Evolutionary conservation across 2,113 vertebrate species (phyloP), one percentile per base, ranked within the genome.

Genomic region (Microcebus murinus): DNA sequence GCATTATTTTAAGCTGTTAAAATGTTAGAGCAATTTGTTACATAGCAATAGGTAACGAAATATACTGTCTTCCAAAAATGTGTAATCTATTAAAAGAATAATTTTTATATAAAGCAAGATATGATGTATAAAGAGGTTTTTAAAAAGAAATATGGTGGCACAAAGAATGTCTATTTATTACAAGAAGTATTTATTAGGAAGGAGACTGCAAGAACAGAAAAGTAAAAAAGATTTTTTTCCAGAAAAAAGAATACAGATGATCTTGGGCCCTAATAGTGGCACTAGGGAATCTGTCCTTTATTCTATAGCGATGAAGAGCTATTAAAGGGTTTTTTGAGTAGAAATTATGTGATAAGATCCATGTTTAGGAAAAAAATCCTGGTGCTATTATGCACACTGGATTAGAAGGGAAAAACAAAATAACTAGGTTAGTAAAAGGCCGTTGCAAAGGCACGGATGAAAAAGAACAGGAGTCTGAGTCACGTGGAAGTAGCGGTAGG

Each of bases 71-170:
- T 63, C 45, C 73, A 55, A 87, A 90, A 82, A 15, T 39, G 2
- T 36, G 82, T 82, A 71, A 70, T 20, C 39, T 84, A 67, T 70
- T 82, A 76, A 95, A 93, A 61, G n/a, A 93, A 76, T 86, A 71
- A 50, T 48, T 90, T 81, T 82, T 70, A 70, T 70, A 71, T 18
- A 81, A 84, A 8, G 36, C 57, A 92, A 67, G 17, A 59, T 36
- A 45, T 23, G 12, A 65, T 52, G 6, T 50, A 23, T 55, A 12
- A 59, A 61, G n/a, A 65, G 3, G n/a, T 85, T 94, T 91, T 74
- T 61, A 34, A 11, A 77, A 93, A 80, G 15, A 14, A 70, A 63
- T 90, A 70, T 55, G 34, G 27, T 90, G 25, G 34, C 34, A 81
- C 36, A 65, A 73, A 77, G 55, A 85, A 59, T 76, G 7, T 86